These are phyloP conservation scores for Eilema depressum DNA, from an alignment of 2,888 invertebrate species.

Conservation along the genomic window DNA sequence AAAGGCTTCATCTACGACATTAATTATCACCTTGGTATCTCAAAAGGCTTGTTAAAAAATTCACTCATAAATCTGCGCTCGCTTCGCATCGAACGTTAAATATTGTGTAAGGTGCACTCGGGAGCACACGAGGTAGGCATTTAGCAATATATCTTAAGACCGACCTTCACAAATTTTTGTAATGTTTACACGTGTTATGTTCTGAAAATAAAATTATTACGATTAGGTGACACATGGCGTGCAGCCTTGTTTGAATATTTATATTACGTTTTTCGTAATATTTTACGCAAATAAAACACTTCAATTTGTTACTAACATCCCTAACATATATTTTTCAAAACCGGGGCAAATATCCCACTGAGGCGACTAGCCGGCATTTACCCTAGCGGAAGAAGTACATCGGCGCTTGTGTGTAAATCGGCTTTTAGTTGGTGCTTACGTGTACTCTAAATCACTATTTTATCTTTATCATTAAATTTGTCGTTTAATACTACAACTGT, in stretches of 20 bases:
- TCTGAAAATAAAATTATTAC: conserved; percentile 28
- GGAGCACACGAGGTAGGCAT: conserved; percentile 65
- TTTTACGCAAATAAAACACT: neutral
- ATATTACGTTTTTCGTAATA: neutral
- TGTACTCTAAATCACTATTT: no score
- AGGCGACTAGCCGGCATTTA: no score
- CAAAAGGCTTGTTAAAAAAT: conserved; percentile 1
- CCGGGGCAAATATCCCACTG: no score
- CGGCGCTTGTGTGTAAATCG: no score
- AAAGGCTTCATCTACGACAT: neutral
- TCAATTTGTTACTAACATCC: neutral
- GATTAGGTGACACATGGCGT: conserved; percentile 20
- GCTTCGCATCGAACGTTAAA: conserved; percentile 35
- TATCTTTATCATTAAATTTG: no score
- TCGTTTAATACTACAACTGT: no score
- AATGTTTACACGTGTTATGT: conserved; percentile 52
- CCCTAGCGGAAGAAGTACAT: no score
- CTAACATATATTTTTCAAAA: no score
- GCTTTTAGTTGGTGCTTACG: no score
- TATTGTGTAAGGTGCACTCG: conserved; percentile 55
- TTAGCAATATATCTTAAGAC: conserved; percentile 68
- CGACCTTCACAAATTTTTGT: conserved; percentile 51
- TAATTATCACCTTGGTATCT: conserved; percentile 6
- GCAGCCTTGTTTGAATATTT: conserved; percentile 24
- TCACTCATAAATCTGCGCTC: conserved; percentile 25